Base-by-base conservation (phyloP, 92 coral and sea anemone genomes). In the Desmophyllum pertusum region DNA sequence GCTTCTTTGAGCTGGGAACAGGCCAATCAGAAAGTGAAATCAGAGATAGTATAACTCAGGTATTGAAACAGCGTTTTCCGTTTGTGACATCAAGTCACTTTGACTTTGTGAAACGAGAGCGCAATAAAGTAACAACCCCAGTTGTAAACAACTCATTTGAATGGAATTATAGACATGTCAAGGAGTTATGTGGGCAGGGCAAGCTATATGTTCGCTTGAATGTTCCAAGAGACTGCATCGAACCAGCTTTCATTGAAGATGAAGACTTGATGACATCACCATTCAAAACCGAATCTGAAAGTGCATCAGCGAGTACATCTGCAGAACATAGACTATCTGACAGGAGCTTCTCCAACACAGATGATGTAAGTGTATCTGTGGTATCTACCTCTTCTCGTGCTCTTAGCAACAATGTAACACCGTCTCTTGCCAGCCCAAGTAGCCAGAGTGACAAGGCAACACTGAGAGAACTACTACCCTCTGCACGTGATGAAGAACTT, bases 41-140 rank as follows among this genome's bases (percentile, higher is more conserved):
- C 48, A 70, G 92, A 79, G 48, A 75, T 25, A 81, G 64, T 52
- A 25, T 89, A 21, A 62, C 78, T n/a, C 82, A 70, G 76, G 51
- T 70, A 70, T 45, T 70, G 76, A 36, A 70, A 45, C 76, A 70
- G 76, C 14, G 52, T 30, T 70, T 70, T 45, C 76, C 76, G 23
- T 40, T 70, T 21, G 77, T 72, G 15, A 72, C 57, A 72, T 55
- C 77, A 67, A 42, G 41, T n/a, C 23, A 75, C 27, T 18, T 14
- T 84, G 92, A 91, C 73, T 91, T 88, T 88, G 88, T 88, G 25
- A 91, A 91, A 85, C 89, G 92, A 62, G 91, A 91, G 79, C 86
- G 91, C 78, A 91, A 88, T 84, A 88, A 84, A 27, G 83, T 88
- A 69, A 77, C 91, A 45, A 90, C 94, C 63, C 95, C 88, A 6